phyloP scores from a whole-genome alignment of 2,888 invertebrate species.

The Gari tellinella region DNA sequence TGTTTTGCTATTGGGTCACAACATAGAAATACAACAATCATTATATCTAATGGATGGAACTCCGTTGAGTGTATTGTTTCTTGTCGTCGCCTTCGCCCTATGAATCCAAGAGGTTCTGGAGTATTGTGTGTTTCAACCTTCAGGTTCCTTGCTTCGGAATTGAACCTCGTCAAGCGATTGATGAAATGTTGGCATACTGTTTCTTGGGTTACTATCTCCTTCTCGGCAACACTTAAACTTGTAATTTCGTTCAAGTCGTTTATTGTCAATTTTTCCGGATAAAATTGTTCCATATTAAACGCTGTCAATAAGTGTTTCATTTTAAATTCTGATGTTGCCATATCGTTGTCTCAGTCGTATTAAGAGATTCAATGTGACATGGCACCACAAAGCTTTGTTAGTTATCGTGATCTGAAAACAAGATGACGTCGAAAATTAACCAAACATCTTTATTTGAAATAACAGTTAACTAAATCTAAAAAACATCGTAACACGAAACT shows the following conservation, averaged over 20 bases:
- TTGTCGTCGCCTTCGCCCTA: not conserved
- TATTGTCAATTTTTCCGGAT: conserved; percentile 12
- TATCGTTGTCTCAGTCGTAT: no score
- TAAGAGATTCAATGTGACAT: no score
- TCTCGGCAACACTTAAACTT: not conserved
- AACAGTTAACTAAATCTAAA: no score
- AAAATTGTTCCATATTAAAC: conserved; percentile 3
- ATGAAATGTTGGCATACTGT: conserved; percentile 20
- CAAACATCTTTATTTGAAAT: no score
- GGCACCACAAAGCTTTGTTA: no score
- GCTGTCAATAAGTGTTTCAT: not conserved
- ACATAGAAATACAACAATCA: conserved; percentile 9
- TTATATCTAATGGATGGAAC: conserved; percentile 21
- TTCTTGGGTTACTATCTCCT: not conserved
- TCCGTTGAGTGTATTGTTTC: not conserved
- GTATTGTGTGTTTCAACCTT: not conserved
- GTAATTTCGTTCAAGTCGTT: conserved; percentile 14
- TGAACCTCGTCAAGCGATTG: conserved; percentile 1
- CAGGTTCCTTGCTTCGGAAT: conserved; percentile 14
- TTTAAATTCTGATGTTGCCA: no score
- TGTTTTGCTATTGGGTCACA: conserved; percentile 20
- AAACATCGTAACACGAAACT: no score
- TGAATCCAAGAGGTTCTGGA: not conserved
- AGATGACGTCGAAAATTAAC: no score
- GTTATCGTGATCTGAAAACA: no score